Base-by-base conservation (phyloP, 2,888 invertebrate species). In the Spodoptera picta region DNA sequence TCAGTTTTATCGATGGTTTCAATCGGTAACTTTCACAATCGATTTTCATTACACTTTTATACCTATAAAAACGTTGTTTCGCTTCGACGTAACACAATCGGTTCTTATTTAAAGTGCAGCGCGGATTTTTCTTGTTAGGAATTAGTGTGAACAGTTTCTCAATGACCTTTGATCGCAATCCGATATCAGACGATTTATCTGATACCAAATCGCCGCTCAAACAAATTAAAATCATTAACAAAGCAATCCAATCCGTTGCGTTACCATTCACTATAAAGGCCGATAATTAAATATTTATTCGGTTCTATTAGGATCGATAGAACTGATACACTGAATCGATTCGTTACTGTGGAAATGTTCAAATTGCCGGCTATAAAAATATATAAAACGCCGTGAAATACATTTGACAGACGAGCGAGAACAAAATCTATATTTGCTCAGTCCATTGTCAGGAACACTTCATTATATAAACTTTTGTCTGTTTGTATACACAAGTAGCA, bases 261-360 rank as follows among this genome's bases (percentile, higher is more conserved):
- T 90, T 92, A 92, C 92, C 90, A 93, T 92, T 92, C 88, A 81
- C 88, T 87, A 91, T 90, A 92, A 91, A 93, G 85, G 84, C 82
- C 83, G 82, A 88, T 90, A 89, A 93, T 93, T 93, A 93, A 94
- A 93, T 93, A 92, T 93, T 92, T 92, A 92, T 89, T 92, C 92
- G 90, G 90, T 89, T 88, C 90, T 81, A 92, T 92, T 92, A 88
- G 87, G 82, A 90, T 87, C 87, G 87, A 86, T 85, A 83, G 84
- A 86, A 87, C 87, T 89, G 88, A 89, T 90, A 90, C 83, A 82
- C 75, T 60, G 79, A 91, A 93, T 93, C 91, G 89, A 93, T 94
- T 93, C 90, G 90, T 87, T 87, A 88, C 85, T 82, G 83, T 89
- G 86, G 88, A 90, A 93, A 92, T 89, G 87, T 80, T 87, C 80